Percentiles rank a stretch among this genome's conserved stretches.
phyloP scores from a whole-genome alignment of 2,888 invertebrate genomes.

The Arge pagana region DNA sequence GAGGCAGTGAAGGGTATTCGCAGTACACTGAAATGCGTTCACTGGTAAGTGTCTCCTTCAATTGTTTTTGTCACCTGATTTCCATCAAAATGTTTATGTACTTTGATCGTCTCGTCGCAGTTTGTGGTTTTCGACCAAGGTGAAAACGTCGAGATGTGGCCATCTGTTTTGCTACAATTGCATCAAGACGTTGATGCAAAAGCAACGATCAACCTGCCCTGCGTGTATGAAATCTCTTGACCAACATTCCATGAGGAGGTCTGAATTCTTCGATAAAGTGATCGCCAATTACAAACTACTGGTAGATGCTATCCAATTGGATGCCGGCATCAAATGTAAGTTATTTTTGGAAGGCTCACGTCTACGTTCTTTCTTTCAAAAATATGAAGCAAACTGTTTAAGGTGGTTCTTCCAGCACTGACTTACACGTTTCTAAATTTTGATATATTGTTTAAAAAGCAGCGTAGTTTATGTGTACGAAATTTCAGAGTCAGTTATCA shows the following conservation, averaged over 20 bases:
- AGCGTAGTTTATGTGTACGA: too few relatives aligned
- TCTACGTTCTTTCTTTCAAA: too few relatives aligned
- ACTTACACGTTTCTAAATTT: too few relatives aligned
- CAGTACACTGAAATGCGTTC: slow-evolving; percentile 30
- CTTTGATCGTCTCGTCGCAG: slow-evolving; percentile 30
- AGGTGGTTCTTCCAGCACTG: too few relatives aligned
- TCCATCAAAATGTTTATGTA: too few relatives aligned
- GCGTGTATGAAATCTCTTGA: slow-evolving; percentile 37
- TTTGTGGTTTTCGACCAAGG: slow-evolving; percentile 34
- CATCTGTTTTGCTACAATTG: slow-evolving; percentile 43
- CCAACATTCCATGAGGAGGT: slow-evolving; percentile 34
- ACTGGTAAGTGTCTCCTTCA: slow-evolving; percentile 35
- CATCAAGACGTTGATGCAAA: slow-evolving; percentile 32
- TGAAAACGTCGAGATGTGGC: slow-evolving; percentile 40
- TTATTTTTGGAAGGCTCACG: too few relatives aligned
- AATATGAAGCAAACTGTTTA: too few relatives aligned
- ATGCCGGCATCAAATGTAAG: slow-evolving; percentile 39
- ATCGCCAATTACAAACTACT: slow-evolving; percentile 28
- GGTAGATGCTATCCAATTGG: slow-evolving; percentile 32
- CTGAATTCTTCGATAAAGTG: slow-evolving; percentile 29
- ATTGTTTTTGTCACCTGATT: not conserved
- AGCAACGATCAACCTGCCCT: slow-evolving; percentile 36
- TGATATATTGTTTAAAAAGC: too few relatives aligned
- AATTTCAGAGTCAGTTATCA: too few relatives aligned
- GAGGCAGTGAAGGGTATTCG: slow-evolving; percentile 24